Base-by-base conservation (phyloP, 2,113 vertebrate species). In the Otus sunia region DNA sequence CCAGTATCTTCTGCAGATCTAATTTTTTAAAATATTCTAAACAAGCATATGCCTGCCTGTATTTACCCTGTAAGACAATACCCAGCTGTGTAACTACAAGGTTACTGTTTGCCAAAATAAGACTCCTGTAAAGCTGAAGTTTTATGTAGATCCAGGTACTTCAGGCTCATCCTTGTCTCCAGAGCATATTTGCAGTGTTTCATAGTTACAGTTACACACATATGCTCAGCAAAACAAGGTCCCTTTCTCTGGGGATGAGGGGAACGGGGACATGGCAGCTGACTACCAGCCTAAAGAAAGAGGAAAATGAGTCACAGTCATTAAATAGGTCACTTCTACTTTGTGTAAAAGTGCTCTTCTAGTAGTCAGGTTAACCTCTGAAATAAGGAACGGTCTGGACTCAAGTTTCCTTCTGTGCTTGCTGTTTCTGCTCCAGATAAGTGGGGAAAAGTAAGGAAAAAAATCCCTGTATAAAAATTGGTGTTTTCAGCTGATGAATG, bases 301-400 rank as follows among this genome's bases (percentile, higher is more conserved):
- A 93, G 56, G 58, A 93, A 91, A 96, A 82, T 91, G 78, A 95
- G 66, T 90, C 87, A 87, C 52, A 32, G 36, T n/a, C 78, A 73
- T 88, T 90, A 96, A 96, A 68, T 79, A 88, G 93, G 90, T 96
- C 85, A 63, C 78, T 92, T 96, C 92, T 59, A 92, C 75, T 90
- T 86, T 8, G 34, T 62, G 71, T 69, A 50, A 59, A 81, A 62
- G 13, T 22, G 50, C 63, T 92, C 45, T 66, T 85, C 49, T 68
- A 52, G 14, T 56, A 47, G 47, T 66, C 87, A 69, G 66, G 80
- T 75, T 95, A 73, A 45, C 53, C 36, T 92, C 81, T 62, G 53
- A 90, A 91, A 79, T 34, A 73, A 60, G 50, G 73, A 94, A 58
- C 47, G 23, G 23, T 41, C 66, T 63, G 69, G 18, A n/a, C 19